Evolutionary conservation across 1,140 invertebrate species (phyloP), one percentile per base, ranked within the genome.

Genomic region (Penaeus chinensis): DNA sequence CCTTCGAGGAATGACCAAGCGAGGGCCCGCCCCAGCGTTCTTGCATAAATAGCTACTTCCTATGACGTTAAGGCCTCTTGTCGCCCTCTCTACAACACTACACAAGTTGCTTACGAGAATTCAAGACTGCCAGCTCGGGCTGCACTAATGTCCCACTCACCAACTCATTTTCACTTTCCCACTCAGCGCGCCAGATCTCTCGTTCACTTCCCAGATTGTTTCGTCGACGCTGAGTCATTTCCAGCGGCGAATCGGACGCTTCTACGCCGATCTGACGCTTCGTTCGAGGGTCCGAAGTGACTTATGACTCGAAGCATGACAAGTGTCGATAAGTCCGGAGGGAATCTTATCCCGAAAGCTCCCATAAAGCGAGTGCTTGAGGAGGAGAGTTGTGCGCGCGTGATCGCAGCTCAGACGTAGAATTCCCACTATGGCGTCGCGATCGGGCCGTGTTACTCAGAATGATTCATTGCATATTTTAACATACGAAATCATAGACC

Each of bases 401-500:
- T 27, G 22, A 22, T 19, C 18, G 37, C 10, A 16, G 16, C 42
- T 24, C 42, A 66, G 71, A 61, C 63, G 22, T n/a, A 47, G 47
- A 18, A 60, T 8, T 11, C 16, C 16, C 24, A 81, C 42, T 24
- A 60, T n/a, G 82, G 65, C 47, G 54, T n/a, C 19, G 61, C 32
- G 82, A 37, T 60, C 63, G 65, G 65, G 66, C 71, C 65, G 82
- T 69, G 82, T 37, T 69, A 37, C 66, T 63, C 27, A 27, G 82
- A 83, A 66, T 83, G 82, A 83, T 83, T 83, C 82, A 83, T 83
- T 83, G 82, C 82, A 83, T 83, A 83, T 83, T 83, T 83, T 83
- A 83, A 66, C 82, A 83, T 83, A 83, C 82, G 63, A 83, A 83
- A 83, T 83, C 82, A 83, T 66, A 83, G 61, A 83, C 61, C 65